phyloP scores from a whole-genome alignment of 2,113 vertebrate genomes.

The Heterocephalus glaber region DNA sequence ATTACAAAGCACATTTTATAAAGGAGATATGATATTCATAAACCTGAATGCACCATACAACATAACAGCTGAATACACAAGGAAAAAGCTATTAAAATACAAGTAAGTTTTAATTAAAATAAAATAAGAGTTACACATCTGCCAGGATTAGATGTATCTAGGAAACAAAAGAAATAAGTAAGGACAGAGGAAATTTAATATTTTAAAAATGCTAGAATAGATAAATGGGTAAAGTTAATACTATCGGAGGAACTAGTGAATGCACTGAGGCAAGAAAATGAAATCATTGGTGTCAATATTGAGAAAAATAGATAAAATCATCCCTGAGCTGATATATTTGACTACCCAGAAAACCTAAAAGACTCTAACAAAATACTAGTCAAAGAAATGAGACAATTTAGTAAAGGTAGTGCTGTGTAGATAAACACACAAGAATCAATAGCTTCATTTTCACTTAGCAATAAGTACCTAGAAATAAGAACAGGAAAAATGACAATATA shows the following conservation, averaged over 20 bases:
- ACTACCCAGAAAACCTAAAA: conserved; percentile 54
- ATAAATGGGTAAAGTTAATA: conserved; percentile 31
- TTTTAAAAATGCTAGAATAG: not conserved
- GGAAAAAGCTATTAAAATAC: conserved; percentile 2
- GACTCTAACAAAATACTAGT: conserved; percentile 43
- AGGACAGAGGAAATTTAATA: not conserved
- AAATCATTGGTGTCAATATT: conserved; percentile 32
- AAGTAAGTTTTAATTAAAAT: conserved; percentile 24
- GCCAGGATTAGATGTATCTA: not conserved
- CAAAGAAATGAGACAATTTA: conserved; percentile 56
- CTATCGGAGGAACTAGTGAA: conserved; percentile 15
- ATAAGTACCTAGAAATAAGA: conserved; percentile 46
- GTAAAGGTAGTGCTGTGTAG: not conserved
- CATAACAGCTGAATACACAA: conserved; percentile 37
- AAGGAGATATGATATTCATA: not conserved
- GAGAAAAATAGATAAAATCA: conserved; percentile 60
- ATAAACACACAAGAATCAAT: conserved; percentile 62
- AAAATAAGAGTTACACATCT: not conserved
- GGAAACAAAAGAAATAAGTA: conserved; percentile 27
- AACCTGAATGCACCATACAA: conserved; percentile 23
- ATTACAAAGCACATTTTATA: not conserved
- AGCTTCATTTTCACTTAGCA: conserved; percentile 19
- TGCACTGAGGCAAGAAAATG: not conserved
- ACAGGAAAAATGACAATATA: not conserved
- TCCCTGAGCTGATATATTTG: conserved; percentile 5